Evolutionary conservation across 2,113 vertebrate species (phyloP).

Genomic region (Cololabis saira): DNA sequence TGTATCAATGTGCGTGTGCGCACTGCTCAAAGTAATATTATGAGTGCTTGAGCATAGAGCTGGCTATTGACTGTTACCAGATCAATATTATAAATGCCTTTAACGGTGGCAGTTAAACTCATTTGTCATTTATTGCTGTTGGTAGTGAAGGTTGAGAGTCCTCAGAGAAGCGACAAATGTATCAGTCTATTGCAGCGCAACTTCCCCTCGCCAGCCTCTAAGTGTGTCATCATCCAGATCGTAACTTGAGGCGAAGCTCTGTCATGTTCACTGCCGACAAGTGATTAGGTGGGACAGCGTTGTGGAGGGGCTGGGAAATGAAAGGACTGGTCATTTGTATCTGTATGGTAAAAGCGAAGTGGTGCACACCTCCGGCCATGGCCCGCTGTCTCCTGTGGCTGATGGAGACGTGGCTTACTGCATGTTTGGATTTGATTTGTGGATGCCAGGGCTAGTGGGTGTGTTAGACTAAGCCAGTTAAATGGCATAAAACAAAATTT

Average conservation of each 20-base stretch:
- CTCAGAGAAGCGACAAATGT: constrained; percentile 87
- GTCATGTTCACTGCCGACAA: constrained; percentile 62
- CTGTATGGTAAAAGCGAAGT: constrained; percentile 53
- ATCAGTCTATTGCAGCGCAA: constrained; percentile 67
- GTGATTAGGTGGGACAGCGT: constrained; percentile 57
- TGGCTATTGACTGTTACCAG: constrained; percentile 88
- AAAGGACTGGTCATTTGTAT: constrained; percentile 70
- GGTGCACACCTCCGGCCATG: constrained; percentile 36
- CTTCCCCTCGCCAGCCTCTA: constrained; percentile 60
- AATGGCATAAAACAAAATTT: too few relatives aligned
- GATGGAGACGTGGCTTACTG: constrained; percentile 57
- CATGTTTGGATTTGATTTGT: constrained; percentile 69
- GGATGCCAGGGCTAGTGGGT: constrained; percentile 33
- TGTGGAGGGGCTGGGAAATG: constrained; percentile 35
- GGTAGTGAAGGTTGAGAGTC: constrained; percentile 25
- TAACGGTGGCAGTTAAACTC: constrained; percentile 85
- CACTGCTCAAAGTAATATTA: constrained; percentile 90
- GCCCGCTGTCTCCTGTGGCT: constrained; percentile 56
- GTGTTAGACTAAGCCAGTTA: background rate
- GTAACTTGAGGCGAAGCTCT: constrained; percentile 71
- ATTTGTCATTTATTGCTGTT: constrained; percentile 87
- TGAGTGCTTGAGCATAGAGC: constrained; percentile 88
- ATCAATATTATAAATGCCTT: constrained; percentile 87
- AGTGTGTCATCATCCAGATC: constrained; percentile 73
- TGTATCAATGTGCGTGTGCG: constrained; percentile 52